Evolutionary conservation across 1,140 invertebrate species (phyloP), one percentile per base, ranked within the genome.

Genomic region (Hycleus cichorii): DNA sequence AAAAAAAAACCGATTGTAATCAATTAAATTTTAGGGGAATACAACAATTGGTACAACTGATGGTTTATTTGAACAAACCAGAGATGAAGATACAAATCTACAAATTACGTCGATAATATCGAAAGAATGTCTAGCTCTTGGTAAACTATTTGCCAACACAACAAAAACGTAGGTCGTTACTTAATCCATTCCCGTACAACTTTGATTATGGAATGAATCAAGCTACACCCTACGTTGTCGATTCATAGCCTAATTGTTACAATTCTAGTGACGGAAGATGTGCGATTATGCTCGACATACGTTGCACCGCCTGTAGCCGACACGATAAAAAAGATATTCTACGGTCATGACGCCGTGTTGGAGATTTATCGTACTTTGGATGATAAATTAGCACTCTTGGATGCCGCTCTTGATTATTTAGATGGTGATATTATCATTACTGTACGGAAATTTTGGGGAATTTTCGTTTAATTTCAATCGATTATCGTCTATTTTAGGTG

Each of bases 351-450:
- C 49, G 65, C 60, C 47, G 42, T 50, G 18, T 47, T 71, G 9
- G 50, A 63, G 47, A 38, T 45, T 45, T 70, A 66, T 57, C 55
- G 63, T 45, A 64, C 52, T 26, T 62, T 68, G 42, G 54, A 59
- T 39, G 59, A 70, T 49, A 71, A 71, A 61, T 12, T 68, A 27
- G 47, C 57, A 32, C 54, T 71, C 4, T 49, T 71, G 12, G 62
- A 70, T 60, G 50, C 60, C 58, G 65, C 68, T 38, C n/a, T 69
- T 43, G 58, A 65, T 9, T 65, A 60, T 39, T 54, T 46, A 49
- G 68, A 71, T 64, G 69, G 64, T 12, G 63, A 70, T 64, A 48
- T 70, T 49, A 71, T 71, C 46, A 56, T 67, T 43, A 61, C 56
- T 18, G 63, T 65, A 49, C 49, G 38, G 42, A 12, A 53, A 10